Evolutionary conservation across 2,797 vertebrate species (phyloP).

Genomic region (Aythya fuligula): DNA sequence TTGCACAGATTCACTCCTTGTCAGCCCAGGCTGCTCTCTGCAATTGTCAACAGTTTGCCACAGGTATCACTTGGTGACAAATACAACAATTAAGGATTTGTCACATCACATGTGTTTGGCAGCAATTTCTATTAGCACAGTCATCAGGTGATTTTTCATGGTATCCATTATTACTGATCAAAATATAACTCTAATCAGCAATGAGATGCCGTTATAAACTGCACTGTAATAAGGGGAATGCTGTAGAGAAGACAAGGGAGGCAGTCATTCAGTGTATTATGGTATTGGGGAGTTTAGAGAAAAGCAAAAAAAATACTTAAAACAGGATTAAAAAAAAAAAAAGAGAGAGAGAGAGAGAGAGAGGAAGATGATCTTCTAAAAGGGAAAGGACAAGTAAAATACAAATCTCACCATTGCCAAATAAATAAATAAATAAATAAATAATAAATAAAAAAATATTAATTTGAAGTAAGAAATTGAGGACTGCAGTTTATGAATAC

Average conservation of each 20-base stretch:
- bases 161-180: not conserved
- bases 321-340: not conserved
- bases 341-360: not conserved
- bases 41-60: not conserved
- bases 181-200: not conserved
- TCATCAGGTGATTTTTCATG: not conserved
- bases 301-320: not conserved
- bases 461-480: not conserved
- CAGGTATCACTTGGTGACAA: not conserved
- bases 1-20: not conserved
- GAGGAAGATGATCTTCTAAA: not conserved
- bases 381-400: not conserved
- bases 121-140: not conserved
- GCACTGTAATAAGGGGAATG: not conserved
- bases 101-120: not conserved
- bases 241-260: not conserved
- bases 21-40: not conserved
- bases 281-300: not conserved
- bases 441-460: not conserved
- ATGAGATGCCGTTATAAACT: not conserved
- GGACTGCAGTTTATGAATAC: not conserved
- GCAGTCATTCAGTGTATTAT: not conserved
- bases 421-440: no score
- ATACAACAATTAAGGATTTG: not conserved
- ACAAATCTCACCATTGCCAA: not conserved